These are phyloP conservation scores for Euproctis similis DNA, from an alignment of 2,888 invertebrate genomes.

Conservation along the genomic window DNA sequence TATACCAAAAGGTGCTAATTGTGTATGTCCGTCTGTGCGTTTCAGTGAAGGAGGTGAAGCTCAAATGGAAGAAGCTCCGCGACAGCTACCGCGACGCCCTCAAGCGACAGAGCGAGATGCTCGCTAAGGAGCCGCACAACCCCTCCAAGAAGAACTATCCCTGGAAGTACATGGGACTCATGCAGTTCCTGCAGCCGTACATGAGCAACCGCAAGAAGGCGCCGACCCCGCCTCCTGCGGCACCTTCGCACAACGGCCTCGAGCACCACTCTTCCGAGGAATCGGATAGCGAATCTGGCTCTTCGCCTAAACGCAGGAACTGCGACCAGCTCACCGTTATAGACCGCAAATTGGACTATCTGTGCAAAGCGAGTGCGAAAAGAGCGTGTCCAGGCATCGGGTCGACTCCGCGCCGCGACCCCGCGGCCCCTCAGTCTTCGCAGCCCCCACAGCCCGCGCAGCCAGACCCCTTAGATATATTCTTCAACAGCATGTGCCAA, in stretches of 20 bases:
- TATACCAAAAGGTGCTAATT: too few relatives aligned
- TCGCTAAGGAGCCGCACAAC: slow-evolving; percentile 39
- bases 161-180: slow-evolving; percentile 62
- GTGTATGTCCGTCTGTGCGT: slow-evolving; percentile 8
- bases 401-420: slow-evolving; percentile 14
- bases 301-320: slow-evolving; percentile 34
- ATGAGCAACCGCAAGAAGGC: slow-evolving; percentile 60
- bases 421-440: slow-evolving; percentile 20
- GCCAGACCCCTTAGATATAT: slow-evolving; percentile 58
- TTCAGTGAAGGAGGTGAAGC: slow-evolving; percentile 64
- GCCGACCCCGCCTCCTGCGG: slow-evolving; percentile 22
- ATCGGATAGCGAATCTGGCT: slow-evolving; percentile 32
- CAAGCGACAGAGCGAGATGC: slow-evolving; percentile 58
- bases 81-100: slow-evolving; percentile 69
- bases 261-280: slow-evolving; percentile 18
- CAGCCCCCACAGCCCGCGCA: slow-evolving; percentile 7
- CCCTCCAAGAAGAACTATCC: slow-evolving; percentile 45
- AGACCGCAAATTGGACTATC: slow-evolving; percentile 48
- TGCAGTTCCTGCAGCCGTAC: slow-evolving; percentile 68
- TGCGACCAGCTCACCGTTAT: slow-evolving; percentile 38
- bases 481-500: slow-evolving; percentile 69
- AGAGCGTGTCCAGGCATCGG: slow-evolving; percentile 17
- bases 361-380: slow-evolving; percentile 39
- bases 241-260: slow-evolving; percentile 17
- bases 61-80: slow-evolving; percentile 66